Percentiles rank a stretch among this genome's conserved stretches.
These are phyloP conservation scores for Spodoptera frugiperda DNA, from an alignment of 1,140 invertebrate genomes.

Conservation along the genomic window DNA sequence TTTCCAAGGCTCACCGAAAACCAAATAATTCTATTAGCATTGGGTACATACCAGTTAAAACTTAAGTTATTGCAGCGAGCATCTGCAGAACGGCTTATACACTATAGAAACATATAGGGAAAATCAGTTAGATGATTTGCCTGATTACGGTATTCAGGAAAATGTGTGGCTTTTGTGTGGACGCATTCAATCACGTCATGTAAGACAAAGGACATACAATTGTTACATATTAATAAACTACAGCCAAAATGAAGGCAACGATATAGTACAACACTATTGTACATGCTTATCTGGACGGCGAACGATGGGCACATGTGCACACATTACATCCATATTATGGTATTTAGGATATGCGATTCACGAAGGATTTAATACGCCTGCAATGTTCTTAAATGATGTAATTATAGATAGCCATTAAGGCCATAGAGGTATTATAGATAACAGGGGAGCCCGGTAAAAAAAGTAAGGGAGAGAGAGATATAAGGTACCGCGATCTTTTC, in stretches of 20 bases:
- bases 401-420: too few species aligned
- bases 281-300: neutral
- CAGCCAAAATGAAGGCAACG: neutral
- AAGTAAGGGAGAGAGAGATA: too few species aligned
- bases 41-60: constrained; percentile 17
- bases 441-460: too few species aligned
- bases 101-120: neutral
- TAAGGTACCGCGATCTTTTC: too few species aligned
- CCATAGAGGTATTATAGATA: too few species aligned
- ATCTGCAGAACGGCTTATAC: neutral
- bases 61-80: constrained; percentile 1
- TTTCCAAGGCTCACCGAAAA: neutral
- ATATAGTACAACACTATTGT: constrained; percentile 20
- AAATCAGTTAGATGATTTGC: neutral
- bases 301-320: constrained; percentile 11
- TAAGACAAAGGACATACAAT: neutral
- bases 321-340: neutral
- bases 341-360: constrained; percentile 9
- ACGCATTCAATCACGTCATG: neutral
- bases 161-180: neutral
- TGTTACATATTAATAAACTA: neutral
- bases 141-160: neutral
- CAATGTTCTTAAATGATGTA: too few species aligned
- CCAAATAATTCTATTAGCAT: neutral
- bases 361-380: too few species aligned